These are phyloP conservation scores for Bursaphelenchus mucronatus DNA, from an alignment of 1,140 invertebrate genomes.

Conservation along the genomic window DNA sequence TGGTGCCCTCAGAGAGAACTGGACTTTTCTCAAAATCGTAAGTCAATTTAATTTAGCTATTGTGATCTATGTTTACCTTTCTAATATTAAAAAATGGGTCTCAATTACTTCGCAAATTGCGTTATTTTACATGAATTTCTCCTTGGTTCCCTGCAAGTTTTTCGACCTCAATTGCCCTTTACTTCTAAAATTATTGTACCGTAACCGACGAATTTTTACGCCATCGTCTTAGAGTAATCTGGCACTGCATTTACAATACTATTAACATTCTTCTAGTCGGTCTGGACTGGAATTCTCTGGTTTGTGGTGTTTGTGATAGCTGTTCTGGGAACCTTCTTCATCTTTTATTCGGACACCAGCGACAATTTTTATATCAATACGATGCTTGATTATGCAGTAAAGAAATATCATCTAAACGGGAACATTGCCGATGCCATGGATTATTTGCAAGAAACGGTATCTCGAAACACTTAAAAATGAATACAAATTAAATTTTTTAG, in stretches of 20 bases:
- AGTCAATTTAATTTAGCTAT: constrained; percentile 17
- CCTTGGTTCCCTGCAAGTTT: neutral
- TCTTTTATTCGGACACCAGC: constrained; percentile 54
- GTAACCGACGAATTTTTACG: neutral
- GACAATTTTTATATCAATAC: constrained; percentile 32
- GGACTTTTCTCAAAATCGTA: constrained; percentile 55
- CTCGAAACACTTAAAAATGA: neutral
- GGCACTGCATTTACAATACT: no score
- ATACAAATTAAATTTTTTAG: constrained; percentile 29
- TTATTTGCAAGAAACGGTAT: constrained; percentile 56
- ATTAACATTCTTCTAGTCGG: constrained; percentile 48
- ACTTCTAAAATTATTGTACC: constrained; percentile 10
- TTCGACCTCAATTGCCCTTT: neutral
- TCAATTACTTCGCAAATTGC: no score
- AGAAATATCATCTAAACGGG: constrained; percentile 46
- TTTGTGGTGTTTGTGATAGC: constrained; percentile 52
- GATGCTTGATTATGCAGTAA: constrained; percentile 46
- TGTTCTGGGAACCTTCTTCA: constrained; percentile 52
- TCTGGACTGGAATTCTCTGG: constrained; percentile 48
- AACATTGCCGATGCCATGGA: constrained; percentile 58
- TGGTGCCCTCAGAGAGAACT: constrained; percentile 54
- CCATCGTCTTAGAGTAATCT: neutral
- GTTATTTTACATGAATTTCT: no score
- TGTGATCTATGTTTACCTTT: no score
- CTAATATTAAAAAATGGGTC: no score